Conservation (phyloP, 2,797 vertebrate genomes). For the Heliangelus exortis region DNA sequence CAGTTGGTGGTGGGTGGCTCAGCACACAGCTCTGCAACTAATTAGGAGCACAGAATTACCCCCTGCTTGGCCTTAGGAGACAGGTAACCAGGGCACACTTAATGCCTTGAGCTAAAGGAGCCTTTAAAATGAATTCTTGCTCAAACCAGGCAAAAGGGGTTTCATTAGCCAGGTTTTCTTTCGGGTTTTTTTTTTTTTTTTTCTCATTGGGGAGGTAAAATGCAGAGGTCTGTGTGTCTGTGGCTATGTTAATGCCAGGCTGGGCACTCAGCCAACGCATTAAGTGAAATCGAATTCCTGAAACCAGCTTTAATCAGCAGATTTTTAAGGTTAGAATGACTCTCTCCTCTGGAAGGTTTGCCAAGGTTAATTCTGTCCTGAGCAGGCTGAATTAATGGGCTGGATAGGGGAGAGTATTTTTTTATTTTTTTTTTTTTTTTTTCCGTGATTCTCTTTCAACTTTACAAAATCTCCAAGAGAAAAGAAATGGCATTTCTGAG, state of each 20-base stretch:
- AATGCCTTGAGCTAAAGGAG: not conserved
- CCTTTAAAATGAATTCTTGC: slow-evolving; percentile 20
- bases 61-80: not conserved
- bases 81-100: not conserved
- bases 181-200: slow-evolving; percentile 20
- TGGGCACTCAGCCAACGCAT: slow-evolving; percentile 93
- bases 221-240: slow-evolving; percentile 83
- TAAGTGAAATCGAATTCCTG: slow-evolving; percentile 99
- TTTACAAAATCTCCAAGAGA: slow-evolving; percentile 66
- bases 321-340: slow-evolving; percentile 99
- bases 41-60: not conserved
- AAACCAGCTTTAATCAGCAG: slow-evolving; percentile 99
- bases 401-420: slow-evolving; percentile 71
- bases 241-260: slow-evolving; percentile 91
- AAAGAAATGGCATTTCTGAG: not conserved
- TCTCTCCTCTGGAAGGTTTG: slow-evolving; percentile 91
- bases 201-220: slow-evolving; percentile 25
- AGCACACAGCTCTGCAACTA: fast-evolving
- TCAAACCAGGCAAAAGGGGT: slow-evolving; percentile 13
- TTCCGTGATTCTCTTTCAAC: slow-evolving; percentile 68
- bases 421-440: not conserved
- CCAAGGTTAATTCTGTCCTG: slow-evolving; percentile 97
- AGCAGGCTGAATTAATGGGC: slow-evolving; percentile 86
- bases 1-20: fast-evolving
- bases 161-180: slow-evolving; percentile 41